A percentile compares a stretch with the other conserved stretches of the same genome.
Conservation (phyloP, 2,888 invertebrate genomes). For the Zygogramma bicolorata region DNA sequence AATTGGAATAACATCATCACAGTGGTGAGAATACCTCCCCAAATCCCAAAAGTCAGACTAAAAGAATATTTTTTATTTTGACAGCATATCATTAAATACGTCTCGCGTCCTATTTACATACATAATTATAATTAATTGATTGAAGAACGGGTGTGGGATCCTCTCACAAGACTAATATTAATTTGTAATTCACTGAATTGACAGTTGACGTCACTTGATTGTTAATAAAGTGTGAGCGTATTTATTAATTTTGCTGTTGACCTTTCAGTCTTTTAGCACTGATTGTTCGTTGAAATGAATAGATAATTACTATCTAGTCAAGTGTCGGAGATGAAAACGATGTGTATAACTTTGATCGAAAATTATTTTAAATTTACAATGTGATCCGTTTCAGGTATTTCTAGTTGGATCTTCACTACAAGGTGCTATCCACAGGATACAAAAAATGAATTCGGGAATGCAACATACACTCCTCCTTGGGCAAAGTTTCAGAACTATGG, state of each 20-base stretch:
- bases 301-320: slow-evolving; percentile 45
- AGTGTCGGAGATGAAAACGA: not conserved
- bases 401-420: too few relatives aligned
- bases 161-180: slow-evolving; percentile 43
- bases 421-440: too few relatives aligned
- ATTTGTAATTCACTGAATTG: slow-evolving; percentile 54
- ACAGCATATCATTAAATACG: slow-evolving; percentile 7
- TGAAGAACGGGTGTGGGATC: slow-evolving; percentile 33
- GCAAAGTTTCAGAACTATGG: too few relatives aligned
- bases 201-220: slow-evolving; percentile 56
- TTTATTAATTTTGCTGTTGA: slow-evolving; percentile 55
- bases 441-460: too few relatives aligned
- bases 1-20: not conserved
- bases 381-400: too few relatives aligned
- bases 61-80: not conserved
- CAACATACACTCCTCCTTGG: too few relatives aligned
- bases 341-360: not conserved
- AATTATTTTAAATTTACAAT: too few relatives aligned
- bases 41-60: not conserved
- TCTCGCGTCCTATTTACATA: slow-evolving; percentile 32
- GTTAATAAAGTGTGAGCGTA: slow-evolving; percentile 52
- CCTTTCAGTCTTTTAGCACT: slow-evolving; percentile 54
- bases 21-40: not conserved
- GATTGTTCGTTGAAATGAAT: slow-evolving; percentile 56
- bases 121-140: slow-evolving; percentile 41